Evolutionary conservation across 2,797 vertebrate species (phyloP), one percentile per base, ranked within the genome.

Genomic region (Xiphophorus birchmanni): DNA sequence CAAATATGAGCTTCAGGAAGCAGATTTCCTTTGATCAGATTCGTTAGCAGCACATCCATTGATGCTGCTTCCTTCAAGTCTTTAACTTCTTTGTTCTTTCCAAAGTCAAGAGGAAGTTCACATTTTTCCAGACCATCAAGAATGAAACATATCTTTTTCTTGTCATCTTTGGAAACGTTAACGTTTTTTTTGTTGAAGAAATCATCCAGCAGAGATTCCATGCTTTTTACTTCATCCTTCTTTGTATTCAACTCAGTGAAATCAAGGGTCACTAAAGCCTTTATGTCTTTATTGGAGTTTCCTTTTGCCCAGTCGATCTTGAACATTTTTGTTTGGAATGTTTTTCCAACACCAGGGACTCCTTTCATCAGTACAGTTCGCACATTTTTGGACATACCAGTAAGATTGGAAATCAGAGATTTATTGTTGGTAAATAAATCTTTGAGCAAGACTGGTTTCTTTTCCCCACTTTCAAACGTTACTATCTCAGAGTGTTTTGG

Each of bases 101-200:
- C 29, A 67, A 94, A 94, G 69, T 92, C 35, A 26, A 94, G 87
- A 1, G 75, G 80, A 78, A 93, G 40, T 56, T 82, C 0, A 23
- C 85, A 93, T 82, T 91, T 0, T 78, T 94, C 94, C 80, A 95
- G 78, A 2, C 85, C 90, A 84, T 95, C 93, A 3, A 93, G 90
- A 58, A 94, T 48, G 71, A 94, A 89, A 56, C 75, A 26, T 23
- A 93, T 3, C 45, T 42, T 42, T 42, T 42, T 42, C 40, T 8
- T 42, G 35, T 37, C 35, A 42, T 8, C 40, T 42, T 42, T 42
- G 7, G 40, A 42, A 42, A 42, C 32, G 32, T 32, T 2, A 32
- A 32, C 32, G 1, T 32, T 32, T 1, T 12, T 45, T 12, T 45
- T 11, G 0, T 12, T 11, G 44, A 45, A 45, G 44, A 81, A 82